Evolutionary conservation across 1,140 invertebrate species (phyloP).

Genomic region (Drosophila hydei): DNA sequence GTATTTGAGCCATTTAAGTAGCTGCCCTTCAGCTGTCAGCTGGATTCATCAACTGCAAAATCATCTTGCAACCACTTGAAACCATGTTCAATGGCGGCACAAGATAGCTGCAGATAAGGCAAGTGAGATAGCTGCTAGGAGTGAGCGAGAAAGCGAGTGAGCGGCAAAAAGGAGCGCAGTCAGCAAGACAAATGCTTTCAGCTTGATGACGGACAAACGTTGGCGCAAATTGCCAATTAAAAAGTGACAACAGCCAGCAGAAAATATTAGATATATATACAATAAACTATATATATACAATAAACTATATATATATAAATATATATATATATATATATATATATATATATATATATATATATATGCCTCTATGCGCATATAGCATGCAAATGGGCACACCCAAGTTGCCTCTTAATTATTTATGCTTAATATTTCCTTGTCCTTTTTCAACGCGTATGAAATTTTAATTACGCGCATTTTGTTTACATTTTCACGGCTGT

Average conservation of each 20-base stretch:
- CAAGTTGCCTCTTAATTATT: slow-evolving; percentile 62
- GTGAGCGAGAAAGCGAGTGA: background rate
- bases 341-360: background rate
- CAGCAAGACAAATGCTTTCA: slow-evolving; percentile 38
- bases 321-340: background rate
- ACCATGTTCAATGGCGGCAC: background rate
- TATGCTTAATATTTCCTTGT: slow-evolving; percentile 59
- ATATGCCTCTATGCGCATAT: too few relatives aligned
- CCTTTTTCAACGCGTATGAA: slow-evolving; percentile 53
- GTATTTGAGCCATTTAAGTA: too few relatives aligned
- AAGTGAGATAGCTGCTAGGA: background rate
- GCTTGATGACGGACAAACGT: slow-evolving; percentile 53
- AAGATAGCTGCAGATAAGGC: background rate
- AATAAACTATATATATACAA: background rate
- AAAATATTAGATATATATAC: background rate
- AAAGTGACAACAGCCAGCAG: slow-evolving; percentile 32
- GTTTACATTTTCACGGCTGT: slow-evolving; percentile 68
- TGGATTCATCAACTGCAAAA: too few relatives aligned
- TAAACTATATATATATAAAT: background rate
- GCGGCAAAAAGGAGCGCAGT: background rate
- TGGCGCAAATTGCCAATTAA: slow-evolving; percentile 70
- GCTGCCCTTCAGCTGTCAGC: too few relatives aligned
- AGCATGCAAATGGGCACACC: slow-evolving; percentile 10
- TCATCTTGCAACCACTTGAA: too few relatives aligned
- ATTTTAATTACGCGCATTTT: slow-evolving; percentile 77